These are phyloP conservation scores for Apogon talboti DNA, from an alignment of 2,797 vertebrate genomes.

Conservation along the genomic window DNA sequence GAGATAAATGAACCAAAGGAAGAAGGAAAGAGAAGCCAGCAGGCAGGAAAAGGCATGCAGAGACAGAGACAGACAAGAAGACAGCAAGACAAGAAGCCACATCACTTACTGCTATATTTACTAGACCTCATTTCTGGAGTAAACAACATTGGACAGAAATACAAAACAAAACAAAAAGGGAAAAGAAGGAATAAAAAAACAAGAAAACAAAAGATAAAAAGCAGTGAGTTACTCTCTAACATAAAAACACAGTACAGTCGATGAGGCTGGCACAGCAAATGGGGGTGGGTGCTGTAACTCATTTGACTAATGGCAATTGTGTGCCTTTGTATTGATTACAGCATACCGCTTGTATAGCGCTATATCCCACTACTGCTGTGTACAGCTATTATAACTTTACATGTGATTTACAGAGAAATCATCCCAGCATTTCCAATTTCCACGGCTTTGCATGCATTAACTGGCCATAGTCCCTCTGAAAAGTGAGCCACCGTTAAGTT, in stretches of 20 bases:
- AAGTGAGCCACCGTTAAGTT: conserved; percentile 15
- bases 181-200: conserved; percentile 43
- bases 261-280: conserved; percentile 74
- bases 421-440: conserved; percentile 48
- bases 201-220: conserved; percentile 70
- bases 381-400: conserved; percentile 54
- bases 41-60: conserved; percentile 75
- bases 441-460: conserved; percentile 63
- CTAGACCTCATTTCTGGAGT: conserved; percentile 83
- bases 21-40: conserved; percentile 62
- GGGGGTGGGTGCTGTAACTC: conserved; percentile 64
- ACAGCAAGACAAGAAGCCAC: conserved; percentile 83
- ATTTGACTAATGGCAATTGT: conserved; percentile 65
- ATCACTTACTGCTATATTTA: conserved; percentile 85
- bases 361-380: conserved; percentile 55
- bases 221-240: conserved; percentile 78
- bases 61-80: conserved; percentile 62
- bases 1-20: conserved; percentile 62
- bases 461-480: conserved; percentile 13
- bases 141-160: conserved; percentile 73
- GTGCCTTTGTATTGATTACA: conserved; percentile 63
- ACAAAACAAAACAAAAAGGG: conserved; percentile 48
- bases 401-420: conserved; percentile 66
- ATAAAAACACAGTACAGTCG: conserved; percentile 75
- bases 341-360: conserved; percentile 52